A percentile compares a stretch with the other conserved stretches of the same genome.
Conservation (phyloP, 2,888 invertebrate species). For the Chymomyza fuscimana region DNA sequence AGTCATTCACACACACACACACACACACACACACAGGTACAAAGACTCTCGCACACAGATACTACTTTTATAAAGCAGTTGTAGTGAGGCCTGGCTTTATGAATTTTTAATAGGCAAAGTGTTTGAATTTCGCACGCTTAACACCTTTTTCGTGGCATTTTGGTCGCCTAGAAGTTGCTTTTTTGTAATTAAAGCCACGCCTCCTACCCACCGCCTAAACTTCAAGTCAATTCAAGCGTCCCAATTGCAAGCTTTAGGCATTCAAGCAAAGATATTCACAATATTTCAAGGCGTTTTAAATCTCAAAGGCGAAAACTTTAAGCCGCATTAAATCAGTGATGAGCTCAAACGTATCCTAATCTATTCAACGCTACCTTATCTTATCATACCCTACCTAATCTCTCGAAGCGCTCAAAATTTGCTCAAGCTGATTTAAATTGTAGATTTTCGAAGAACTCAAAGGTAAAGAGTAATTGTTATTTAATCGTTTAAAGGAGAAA, state of each 20-base stretch:
- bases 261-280: neutral
- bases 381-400: too few species aligned
- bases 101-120: slow-evolving; percentile 68
- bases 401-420: too few species aligned
- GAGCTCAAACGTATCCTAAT: neutral
- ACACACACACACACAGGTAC: neutral
- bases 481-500: too few species aligned
- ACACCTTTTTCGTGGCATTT: slow-evolving; percentile 2
- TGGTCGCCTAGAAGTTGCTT: slow-evolving; percentile 4
- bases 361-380: too few species aligned
- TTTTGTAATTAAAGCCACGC: neutral
- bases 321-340: neutral
- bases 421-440: too few species aligned
- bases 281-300: too few species aligned
- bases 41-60: too few species aligned
- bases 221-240: neutral
- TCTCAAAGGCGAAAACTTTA: neutral
- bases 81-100: slow-evolving; percentile 51
- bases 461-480: too few species aligned
- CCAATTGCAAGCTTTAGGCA: neutral
- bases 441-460: too few species aligned
- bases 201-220: neutral
- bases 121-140: slow-evolving; percentile 65
- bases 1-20: slow-evolving; percentile 12
- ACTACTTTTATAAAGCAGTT: neutral